phyloP scores from a whole-genome alignment of 2,113 vertebrate genomes.

The Triplophysa siluroides region DNA sequence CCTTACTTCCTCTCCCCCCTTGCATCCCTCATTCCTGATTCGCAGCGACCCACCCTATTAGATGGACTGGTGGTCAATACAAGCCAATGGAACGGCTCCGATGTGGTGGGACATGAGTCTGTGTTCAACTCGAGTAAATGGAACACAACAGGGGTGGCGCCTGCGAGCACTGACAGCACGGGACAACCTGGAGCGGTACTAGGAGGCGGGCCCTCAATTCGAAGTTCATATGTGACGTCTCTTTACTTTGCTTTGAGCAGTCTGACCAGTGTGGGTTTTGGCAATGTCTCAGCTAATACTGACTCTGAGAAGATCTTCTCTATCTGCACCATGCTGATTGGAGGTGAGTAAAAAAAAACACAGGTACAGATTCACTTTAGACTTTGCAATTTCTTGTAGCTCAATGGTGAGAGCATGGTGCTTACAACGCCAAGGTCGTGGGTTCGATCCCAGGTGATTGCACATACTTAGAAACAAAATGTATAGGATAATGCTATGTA shows the following conservation, averaged over 20 bases:
- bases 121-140: conserved; percentile 72
- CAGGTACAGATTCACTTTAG: neutral
- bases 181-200: conserved; percentile 57
- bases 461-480: no score
- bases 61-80: conserved; percentile 58
- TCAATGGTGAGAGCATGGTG: no score
- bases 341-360: conserved; percentile 65
- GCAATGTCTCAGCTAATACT: conserved; percentile 82
- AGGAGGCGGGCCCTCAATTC: conserved; percentile 72
- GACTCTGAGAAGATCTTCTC: conserved; percentile 85
- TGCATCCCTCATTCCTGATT: conserved; percentile 61
- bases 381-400: no score
- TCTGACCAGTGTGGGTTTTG: conserved; percentile 81
- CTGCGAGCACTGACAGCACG: conserved; percentile 24
- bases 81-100: conserved; percentile 70
- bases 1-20: conserved; percentile 70
- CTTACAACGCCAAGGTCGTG: no score
- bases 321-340: conserved; percentile 84
- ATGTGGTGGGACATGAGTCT: conserved; percentile 53
- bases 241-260: conserved; percentile 84
- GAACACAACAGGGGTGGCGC: conserved; percentile 58
- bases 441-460: no score
- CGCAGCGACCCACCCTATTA: conserved; percentile 43
- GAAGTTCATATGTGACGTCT: conserved; percentile 81
- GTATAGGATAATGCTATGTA: no score